Evolutionary conservation across 2,888 invertebrate genomes (phyloP), one percentile per base, ranked within the genome.

Genomic region (Tridacna gigas): DNA sequence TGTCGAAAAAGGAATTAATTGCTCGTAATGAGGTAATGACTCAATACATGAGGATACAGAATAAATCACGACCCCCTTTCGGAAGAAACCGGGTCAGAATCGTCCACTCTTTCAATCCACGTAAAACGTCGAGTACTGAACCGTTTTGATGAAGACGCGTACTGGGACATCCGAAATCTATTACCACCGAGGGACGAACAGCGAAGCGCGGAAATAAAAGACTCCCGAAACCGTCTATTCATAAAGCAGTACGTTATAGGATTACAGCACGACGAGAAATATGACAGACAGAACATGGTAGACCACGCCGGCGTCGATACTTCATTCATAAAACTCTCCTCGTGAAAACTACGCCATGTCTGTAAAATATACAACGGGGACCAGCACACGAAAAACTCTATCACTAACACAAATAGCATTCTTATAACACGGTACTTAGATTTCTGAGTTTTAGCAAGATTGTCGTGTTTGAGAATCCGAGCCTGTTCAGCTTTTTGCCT

Each of bases 161-260:
- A n/a, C 56, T 22, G 65, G 15, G 26, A 56, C 45, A 51, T 65
- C 67, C 56, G 26, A 7, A 63, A 25, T 13, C 56, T 48, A 20
- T 69, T 65, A 15, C 82, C 83, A 67, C 81, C 74, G 93, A 96
- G 96, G 89, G 96, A 96, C 89, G 96, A 96, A 89, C 96, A 96
- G 91, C 96, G 96, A 94, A 98, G 97, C 0, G 97, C 96, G 74
- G 96, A 96, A 74, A 97, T 96, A 94, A 98, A 97, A 0, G 97
- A 97, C 88, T 97, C 97, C 13, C 97, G 95, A 93, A 98, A 98
- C 94, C 97, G 97, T 89, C 96, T 96, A 95, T 98, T 98, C 97
- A 98, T 97, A 95, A 98, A 98, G 95, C 98, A 98, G 94, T 98
- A 98, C 0, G 98, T 98, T 91, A 98, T 97, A 0, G 98, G 98